A percentile compares a stretch with the other conserved stretches of the same genome.
phyloP scores from a whole-genome alignment of 2,888 invertebrate species.

The Entomobrya proxima region DNA sequence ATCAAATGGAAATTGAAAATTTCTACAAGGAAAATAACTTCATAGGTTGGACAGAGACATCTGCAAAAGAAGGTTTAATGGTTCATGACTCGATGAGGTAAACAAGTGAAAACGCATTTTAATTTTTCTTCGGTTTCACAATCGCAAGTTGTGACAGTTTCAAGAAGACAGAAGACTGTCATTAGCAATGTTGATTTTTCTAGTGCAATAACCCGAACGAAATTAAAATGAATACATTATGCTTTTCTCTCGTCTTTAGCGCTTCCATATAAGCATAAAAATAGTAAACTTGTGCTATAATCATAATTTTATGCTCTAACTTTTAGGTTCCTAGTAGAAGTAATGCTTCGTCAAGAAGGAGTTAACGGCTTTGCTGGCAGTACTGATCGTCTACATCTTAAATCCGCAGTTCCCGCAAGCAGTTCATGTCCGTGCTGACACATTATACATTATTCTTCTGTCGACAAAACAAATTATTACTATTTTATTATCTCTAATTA shows the following conservation, averaged over 20 bases:
- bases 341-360: constrained; percentile 77
- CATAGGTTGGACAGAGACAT: constrained; percentile 81
- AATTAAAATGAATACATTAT: too few species aligned
- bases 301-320: not conserved
- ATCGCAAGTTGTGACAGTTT: not conserved
- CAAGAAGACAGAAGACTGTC: not conserved
- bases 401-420: constrained; percentile 65
- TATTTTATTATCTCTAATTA: too few species aligned
- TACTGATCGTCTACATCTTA: constrained; percentile 63
- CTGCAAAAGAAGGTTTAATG: constrained; percentile 81
- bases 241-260: not conserved
- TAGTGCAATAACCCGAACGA: not conserved
- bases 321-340: constrained; percentile 77
- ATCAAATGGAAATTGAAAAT: constrained; percentile 80
- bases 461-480: too few species aligned
- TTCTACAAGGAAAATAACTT: constrained; percentile 81
- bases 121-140: too few species aligned
- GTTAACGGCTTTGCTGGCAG: constrained; percentile 68
- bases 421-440: constrained; percentile 69
- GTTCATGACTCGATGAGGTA: constrained; percentile 81
- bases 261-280: not conserved
- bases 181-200: not conserved
- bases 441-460: too few species aligned
- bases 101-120: too few species aligned
- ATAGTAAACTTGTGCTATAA: not conserved